Percentiles rank a stretch among this genome's conserved stretches.
Evolutionary conservation across 2,888 invertebrate species (phyloP).

Genomic region (Geotrupes spiniger): DNA sequence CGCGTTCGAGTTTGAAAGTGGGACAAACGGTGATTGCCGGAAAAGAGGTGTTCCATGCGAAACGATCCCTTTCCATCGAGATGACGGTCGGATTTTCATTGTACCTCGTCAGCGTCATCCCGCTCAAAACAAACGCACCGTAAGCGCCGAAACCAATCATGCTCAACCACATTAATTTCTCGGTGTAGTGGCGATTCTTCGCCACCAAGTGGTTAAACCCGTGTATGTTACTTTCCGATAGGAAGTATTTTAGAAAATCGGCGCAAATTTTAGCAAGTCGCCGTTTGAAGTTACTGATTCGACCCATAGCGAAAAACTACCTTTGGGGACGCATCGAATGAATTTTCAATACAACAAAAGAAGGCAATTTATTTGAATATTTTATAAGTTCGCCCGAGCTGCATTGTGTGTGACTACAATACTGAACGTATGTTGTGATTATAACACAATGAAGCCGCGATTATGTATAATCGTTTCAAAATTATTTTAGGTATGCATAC

Average conservation of each 20-base stretch:
- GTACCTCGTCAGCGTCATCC: slow-evolving; percentile 63
- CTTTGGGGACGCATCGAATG: no score
- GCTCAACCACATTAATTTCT: slow-evolving; percentile 39
- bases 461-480: no score
- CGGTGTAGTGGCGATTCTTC: slow-evolving; percentile 34
- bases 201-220: slow-evolving; percentile 40
- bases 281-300: not conserved
- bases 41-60: slow-evolving; percentile 70
- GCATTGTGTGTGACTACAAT: no score
- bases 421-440: no score
- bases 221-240: slow-evolving; percentile 41
- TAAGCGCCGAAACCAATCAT: slow-evolving; percentile 38
- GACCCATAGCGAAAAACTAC: not conserved
- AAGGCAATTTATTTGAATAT: no score
- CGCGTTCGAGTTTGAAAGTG: slow-evolving; percentile 54
- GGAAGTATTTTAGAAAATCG: slow-evolving; percentile 24
- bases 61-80: slow-evolving; percentile 71
- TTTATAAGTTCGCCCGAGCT: no score
- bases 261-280: no score
- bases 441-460: no score
- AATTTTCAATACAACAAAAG: no score
- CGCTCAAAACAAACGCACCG: slow-evolving; percentile 47
- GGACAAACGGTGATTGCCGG: slow-evolving; percentile 71
- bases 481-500: no score
- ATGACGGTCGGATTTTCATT: slow-evolving; percentile 70